These are phyloP conservation scores for Mechanitis mazaeus DNA, from an alignment of 2,888 invertebrate species.

Conservation along the genomic window DNA sequence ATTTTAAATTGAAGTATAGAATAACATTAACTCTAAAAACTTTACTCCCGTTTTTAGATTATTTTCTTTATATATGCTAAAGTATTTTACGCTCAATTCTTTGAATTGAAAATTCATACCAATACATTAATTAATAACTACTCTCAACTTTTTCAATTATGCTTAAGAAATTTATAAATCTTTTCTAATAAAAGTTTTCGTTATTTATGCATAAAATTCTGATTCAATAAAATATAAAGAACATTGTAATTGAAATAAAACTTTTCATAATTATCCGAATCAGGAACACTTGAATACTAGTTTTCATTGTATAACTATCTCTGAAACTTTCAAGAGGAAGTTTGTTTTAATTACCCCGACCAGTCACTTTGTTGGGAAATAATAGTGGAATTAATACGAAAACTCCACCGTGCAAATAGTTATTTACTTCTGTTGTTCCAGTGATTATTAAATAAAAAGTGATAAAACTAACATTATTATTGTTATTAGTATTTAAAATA, in stretches of 20 bases:
- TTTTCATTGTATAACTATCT: conserved; percentile 23
- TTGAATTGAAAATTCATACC: too few relatives aligned
- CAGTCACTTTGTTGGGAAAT: conserved; percentile 28
- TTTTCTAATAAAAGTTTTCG: too few relatives aligned
- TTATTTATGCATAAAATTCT: neutral
- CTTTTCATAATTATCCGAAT: conserved; percentile 18
- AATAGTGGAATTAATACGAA: conserved; percentile 32
- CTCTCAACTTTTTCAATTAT: too few relatives aligned
- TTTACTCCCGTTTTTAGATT: too few relatives aligned
- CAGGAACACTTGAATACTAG: conserved; percentile 21
- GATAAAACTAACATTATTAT: neutral
- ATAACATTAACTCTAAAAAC: too few relatives aligned
- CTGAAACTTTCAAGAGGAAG: conserved; percentile 29
- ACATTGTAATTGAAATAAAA: conserved; percentile 5
- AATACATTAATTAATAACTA: neutral
- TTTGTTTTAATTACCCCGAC: conserved; percentile 40
- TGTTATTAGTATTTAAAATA: neutral
- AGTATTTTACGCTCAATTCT: too few relatives aligned
- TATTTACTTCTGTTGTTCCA: conserved; percentile 17
- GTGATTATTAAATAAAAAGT: neutral
- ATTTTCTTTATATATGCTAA: too few relatives aligned
- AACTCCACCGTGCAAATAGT: conserved; percentile 18
- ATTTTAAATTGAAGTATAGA: too few relatives aligned
- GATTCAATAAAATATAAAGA: neutral
- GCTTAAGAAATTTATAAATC: too few relatives aligned